Percentiles rank a stretch among this genome's conserved stretches.
Conservation (phyloP, 1,140 invertebrate species). For the Ptiloglossa arizonensis region DNA sequence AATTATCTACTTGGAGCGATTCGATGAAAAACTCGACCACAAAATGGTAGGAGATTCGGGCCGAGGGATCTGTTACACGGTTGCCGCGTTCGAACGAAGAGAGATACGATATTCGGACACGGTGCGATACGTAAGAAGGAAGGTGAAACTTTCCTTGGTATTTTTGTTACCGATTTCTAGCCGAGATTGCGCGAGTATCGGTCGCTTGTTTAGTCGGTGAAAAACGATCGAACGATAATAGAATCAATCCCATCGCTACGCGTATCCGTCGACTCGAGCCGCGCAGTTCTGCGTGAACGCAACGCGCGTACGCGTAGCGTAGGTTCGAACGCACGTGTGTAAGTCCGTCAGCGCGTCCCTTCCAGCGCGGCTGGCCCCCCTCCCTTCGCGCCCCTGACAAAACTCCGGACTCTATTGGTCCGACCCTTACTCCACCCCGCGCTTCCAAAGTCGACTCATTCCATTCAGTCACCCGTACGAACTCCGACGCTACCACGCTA, state of each 20-base stretch:
- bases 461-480: slow-evolving; percentile 67
- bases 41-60: no score
- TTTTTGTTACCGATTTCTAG: background rate
- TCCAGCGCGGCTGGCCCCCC: background rate
- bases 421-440: slow-evolving; percentile 23
- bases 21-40: no score
- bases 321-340: slow-evolving; percentile 71
- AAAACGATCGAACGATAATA: no score
- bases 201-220: background rate
- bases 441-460: slow-evolving; percentile 53
- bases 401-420: slow-evolving; percentile 52
- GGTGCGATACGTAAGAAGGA: no score
- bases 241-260: slow-evolving; percentile 1
- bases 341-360: slow-evolving; percentile 29
- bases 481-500: slow-evolving; percentile 56
- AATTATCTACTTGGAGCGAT: no score
- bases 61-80: no score
- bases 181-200: background rate
- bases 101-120: no score
- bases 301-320: slow-evolving; percentile 71
- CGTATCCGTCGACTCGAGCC: no score
- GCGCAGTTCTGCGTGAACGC: slow-evolving; percentile 48
- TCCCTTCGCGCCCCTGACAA: slow-evolving; percentile 35
- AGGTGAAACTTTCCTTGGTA: no score
- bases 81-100: no score